Evolutionary conservation across 2,888 invertebrate genomes (phyloP).

Genomic region (Lycia hirtaria): DNA sequence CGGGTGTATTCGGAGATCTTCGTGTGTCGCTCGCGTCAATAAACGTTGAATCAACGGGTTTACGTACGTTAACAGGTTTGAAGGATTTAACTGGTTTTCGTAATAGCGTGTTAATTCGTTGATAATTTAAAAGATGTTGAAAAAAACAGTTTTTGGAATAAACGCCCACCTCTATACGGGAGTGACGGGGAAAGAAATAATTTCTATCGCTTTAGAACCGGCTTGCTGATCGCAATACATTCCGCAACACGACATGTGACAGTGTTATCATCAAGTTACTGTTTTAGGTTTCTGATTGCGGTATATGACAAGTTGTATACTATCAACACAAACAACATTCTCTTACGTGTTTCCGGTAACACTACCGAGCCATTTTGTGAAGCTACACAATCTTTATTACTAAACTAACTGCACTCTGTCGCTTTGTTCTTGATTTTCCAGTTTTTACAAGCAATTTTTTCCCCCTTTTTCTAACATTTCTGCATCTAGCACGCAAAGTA

Average conservation of each 20-base stretch:
- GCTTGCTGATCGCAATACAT: background rate
- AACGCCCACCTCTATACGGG: background rate
- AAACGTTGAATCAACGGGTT: too few species aligned
- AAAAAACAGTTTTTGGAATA: background rate
- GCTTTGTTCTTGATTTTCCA: too few species aligned
- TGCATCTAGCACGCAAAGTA: too few species aligned
- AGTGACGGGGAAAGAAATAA: background rate
- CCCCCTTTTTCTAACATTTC: too few species aligned
- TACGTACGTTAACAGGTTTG: too few species aligned
- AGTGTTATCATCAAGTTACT: conserved; percentile 8
- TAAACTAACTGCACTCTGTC: background rate
- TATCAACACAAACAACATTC: conserved; percentile 5
- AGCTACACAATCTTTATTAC: background rate
- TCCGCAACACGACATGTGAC: conserved; percentile 2
- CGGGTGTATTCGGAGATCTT: too few species aligned
- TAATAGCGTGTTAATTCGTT: too few species aligned
- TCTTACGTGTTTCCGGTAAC: background rate
- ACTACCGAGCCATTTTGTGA: background rate
- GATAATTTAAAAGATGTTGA: too few species aligned
- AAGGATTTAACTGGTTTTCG: too few species aligned
- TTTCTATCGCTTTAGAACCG: background rate
- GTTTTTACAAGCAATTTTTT: too few species aligned
- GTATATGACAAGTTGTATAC: conserved; percentile 2
- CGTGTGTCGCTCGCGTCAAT: too few species aligned
- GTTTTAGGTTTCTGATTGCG: conserved; percentile 11